Evolutionary conservation across 2,113 vertebrate genomes (phyloP).

Genomic region (Pristiophorus japonicus): DNA sequence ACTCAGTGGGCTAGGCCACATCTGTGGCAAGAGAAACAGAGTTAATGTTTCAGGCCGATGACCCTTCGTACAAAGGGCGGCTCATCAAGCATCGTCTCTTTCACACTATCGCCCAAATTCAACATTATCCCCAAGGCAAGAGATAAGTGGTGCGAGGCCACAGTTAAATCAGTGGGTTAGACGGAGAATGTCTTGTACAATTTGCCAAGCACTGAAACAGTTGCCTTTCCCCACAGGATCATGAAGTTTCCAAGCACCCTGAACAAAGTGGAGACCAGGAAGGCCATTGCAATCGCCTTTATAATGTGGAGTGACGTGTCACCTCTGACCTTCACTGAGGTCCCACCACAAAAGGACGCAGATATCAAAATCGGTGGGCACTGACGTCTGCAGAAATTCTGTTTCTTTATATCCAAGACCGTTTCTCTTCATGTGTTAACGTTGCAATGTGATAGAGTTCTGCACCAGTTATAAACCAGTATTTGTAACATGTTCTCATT

Average conservation of each 20-base stretch:
- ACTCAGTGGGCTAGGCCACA: too few relatives aligned
- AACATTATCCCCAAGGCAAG: neutral
- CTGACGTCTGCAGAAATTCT: too few relatives aligned
- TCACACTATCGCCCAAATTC: too few relatives aligned
- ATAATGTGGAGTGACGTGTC: conserved; percentile 72
- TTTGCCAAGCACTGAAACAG: neutral
- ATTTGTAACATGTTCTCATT: neutral
- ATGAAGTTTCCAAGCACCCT: conserved; percentile 63
- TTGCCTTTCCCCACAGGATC: conserved; percentile 51
- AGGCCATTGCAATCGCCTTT: conserved; percentile 65
- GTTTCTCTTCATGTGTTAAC: neutral
- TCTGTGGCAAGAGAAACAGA: too few relatives aligned
- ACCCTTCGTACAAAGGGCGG: too few relatives aligned
- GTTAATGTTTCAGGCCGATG: too few relatives aligned
- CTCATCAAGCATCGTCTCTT: too few relatives aligned
- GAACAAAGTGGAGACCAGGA: conserved; percentile 61
- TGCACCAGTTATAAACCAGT: neutral
- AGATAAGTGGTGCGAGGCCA: neutral
- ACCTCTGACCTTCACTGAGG: conserved; percentile 59
- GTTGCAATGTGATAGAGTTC: neutral
- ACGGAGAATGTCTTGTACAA: neutral
- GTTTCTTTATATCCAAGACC: neutral
- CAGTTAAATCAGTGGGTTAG: too few relatives aligned
- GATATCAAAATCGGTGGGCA: conserved; percentile 66
- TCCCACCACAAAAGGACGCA: conserved; percentile 46